Base-by-base conservation (phyloP, 2,797 vertebrate genomes). In the Lagodon rhomboides region DNA sequence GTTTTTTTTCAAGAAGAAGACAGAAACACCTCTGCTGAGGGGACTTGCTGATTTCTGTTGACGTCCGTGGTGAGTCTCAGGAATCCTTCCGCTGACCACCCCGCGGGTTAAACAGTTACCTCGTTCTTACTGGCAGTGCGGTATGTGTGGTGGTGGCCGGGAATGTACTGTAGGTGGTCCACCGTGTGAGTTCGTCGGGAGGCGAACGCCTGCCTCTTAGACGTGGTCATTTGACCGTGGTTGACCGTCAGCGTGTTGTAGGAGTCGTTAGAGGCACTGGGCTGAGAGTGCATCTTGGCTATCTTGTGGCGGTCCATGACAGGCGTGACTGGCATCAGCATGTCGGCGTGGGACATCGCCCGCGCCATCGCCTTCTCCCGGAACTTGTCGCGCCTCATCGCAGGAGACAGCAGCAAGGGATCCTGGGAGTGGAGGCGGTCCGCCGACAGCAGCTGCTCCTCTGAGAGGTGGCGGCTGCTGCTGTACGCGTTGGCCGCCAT, bases 121-220 rank as follows among this genome's bases (percentile, higher is more conserved):
- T 99, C 98, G 0, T 97, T 99, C 96, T 99, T 99, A 94, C 98
- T 99, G 83, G 97, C 97, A 80, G 98, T 98, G 94, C 96, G 96
- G 89, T 98, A 98, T 73, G 97, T 96, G 87, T 98, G 97, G 80
- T 92, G 93, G 91, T 98, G 97, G 68, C 97, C 97, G 0, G 98
- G 97, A 78, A 98, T 97, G 83, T 97, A 98, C 91, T 99, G 97
- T 87, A 99, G 96, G 92, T 99, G 98, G 85, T 99, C 98, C 83
- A 99, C 98, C 0, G 98, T 99, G 95, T 99, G 98, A 92, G 97
- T 99, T 79, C 97, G 96, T 83, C 98, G 96, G 0, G 97, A 97
- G 90, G 97, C 98, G 13, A 99, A 99, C 0, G 97, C 98, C 90
- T 99, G 98, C 93, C 98, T 96, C 95, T 98, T 99, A 82, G 96